phyloP scores from a whole-genome alignment of 2,888 invertebrate species.

The Lycocerus yunnanus region DNA sequence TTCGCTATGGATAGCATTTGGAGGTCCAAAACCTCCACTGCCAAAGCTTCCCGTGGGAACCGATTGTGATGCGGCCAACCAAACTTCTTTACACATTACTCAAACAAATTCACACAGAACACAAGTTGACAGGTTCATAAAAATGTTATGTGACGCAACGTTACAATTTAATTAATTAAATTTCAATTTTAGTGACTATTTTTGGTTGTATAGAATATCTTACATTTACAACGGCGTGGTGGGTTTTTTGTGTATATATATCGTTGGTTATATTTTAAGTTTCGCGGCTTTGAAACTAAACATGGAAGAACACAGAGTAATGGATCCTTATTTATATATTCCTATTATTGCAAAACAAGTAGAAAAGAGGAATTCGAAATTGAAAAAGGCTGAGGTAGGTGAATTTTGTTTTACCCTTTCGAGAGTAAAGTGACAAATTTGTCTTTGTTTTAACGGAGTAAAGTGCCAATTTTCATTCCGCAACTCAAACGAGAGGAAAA shows the following conservation, averaged over 20 bases:
- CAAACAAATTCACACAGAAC: neutral
- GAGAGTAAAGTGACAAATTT: no score
- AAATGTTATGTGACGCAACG: neutral
- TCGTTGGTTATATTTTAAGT: constrained; percentile 61
- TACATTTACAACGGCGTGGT: constrained; percentile 73
- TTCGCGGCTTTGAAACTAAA: constrained; percentile 41
- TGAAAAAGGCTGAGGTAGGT: neutral
- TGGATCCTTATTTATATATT: neutral
- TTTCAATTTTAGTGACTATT: constrained; percentile 52
- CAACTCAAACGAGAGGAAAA: no score
- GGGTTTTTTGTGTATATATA: constrained; percentile 58
- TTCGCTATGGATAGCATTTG: constrained; percentile 85
- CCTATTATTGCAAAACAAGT: neutral
- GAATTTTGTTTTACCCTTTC: no score
- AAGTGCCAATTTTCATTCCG: no score
- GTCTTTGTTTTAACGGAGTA: no score
- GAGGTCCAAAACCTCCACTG: constrained; percentile 71
- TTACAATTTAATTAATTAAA: neutral
- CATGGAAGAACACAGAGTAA: neutral
- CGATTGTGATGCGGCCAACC: constrained; percentile 51
- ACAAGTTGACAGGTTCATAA: neutral
- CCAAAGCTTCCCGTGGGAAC: constrained; percentile 62
- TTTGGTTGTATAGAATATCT: constrained; percentile 72
- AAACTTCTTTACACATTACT: neutral
- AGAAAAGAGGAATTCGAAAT: neutral